Conservation (phyloP, 1,140 invertebrate species). For the Anastatus disparis region DNA sequence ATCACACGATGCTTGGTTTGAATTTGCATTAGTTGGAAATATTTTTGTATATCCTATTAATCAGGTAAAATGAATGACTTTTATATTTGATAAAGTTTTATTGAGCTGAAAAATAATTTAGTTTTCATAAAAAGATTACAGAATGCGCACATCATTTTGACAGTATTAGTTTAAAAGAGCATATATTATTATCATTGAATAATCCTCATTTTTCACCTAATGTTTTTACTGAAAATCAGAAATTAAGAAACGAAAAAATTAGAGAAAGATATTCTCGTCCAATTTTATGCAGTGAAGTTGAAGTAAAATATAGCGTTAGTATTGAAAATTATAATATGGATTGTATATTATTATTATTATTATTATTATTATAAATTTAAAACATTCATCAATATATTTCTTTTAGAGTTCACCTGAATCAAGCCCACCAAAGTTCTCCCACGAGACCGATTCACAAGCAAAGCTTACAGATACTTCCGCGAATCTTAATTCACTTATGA, state of each 20-base stretch:
- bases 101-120: background rate
- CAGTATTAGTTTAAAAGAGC: slow-evolving; percentile 53
- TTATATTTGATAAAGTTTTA: background rate
- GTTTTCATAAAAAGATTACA: slow-evolving; percentile 43
- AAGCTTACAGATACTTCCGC: background rate
- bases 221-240: slow-evolving; percentile 7
- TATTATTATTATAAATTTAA: no score
- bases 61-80: slow-evolving; percentile 60
- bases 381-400: no score
- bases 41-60: slow-evolving; percentile 72
- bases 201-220: slow-evolving; percentile 45
- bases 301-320: slow-evolving; percentile 40
- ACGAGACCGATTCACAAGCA: background rate
- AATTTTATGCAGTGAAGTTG: slow-evolving; percentile 41
- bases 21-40: slow-evolving; percentile 72
- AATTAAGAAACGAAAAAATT: slow-evolving; percentile 39
- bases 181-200: slow-evolving; percentile 53
- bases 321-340: background rate
- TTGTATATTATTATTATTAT: background rate
- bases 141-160: slow-evolving; percentile 50
- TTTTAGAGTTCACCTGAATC: slow-evolving; percentile 39
- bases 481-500: background rate
- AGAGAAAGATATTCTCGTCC: slow-evolving; percentile 42
- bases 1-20: slow-evolving; percentile 71
- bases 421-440: slow-evolving; percentile 11